Base-by-base conservation (phyloP, 2,797 vertebrate species). In the Phoeniculus purpureus region DNA sequence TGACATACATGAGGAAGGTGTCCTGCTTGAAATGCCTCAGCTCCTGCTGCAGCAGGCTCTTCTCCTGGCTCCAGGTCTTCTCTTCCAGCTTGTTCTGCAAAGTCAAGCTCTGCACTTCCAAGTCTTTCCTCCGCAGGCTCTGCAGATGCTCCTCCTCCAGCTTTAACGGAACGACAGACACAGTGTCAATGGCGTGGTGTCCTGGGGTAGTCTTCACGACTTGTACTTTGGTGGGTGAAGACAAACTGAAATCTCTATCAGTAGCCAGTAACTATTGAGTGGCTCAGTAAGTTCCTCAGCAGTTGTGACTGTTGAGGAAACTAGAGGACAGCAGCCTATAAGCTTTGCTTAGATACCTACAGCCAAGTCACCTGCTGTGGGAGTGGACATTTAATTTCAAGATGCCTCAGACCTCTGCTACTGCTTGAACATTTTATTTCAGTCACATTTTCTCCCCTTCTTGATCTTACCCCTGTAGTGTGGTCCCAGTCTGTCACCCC, bases 1-100 rank as follows among this genome's bases (percentile, higher is more conserved):
- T 99, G 96, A 99, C 98, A 71, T 99, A 99, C 87, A 99, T 97
- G 61, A 99, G 97, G 96, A 99, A 97, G 54, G 98, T 98, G 97
- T 98, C 99, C 91, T 99, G 98, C 94, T 98, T 98, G 97, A 99
- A 98, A 94, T 98, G 97, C 21, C 98, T 97, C 58, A 99, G 97
- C 93, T 99, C 99, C 74, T 99, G 98, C 61, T 98, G 98, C 91
- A 99, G 96, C 70, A 97, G 50, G 7, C 93, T 97, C 93, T 97
- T 98, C 97, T 99, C 99, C 91, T 99, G 98, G 29, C 95, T 96
- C 98, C 99, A 99, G 58, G 98, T 97, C 29, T 96, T 98, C 83
- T 99, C 98, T 20, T 98, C 98, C 59, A 98, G 90, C 45, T 97
- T 97, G 94, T 96, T 98, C 23, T 98, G 98, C 81, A 98, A 86